phyloP scores from a whole-genome alignment of 1,140 invertebrate genomes.

The Pristionchus pacificus region DNA sequence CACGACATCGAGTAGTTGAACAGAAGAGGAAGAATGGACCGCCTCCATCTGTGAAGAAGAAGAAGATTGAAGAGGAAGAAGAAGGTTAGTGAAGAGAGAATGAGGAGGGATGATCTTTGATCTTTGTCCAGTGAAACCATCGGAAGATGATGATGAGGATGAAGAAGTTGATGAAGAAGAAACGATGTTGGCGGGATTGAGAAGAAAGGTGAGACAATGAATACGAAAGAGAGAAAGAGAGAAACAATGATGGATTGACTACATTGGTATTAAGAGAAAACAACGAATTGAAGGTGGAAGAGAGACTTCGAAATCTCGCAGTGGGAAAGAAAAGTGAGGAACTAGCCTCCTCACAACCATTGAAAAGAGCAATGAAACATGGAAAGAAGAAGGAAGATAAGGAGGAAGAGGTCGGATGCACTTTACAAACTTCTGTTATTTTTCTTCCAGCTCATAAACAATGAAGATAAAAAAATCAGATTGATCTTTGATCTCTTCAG shows the following conservation, averaged over 20 bases:
- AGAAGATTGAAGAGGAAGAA: not conserved
- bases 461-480: not conserved
- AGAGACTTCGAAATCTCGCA: not conserved
- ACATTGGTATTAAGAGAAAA: not conserved
- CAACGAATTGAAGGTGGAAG: no score
- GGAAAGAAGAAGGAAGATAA: not conserved
- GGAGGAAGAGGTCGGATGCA: not conserved
- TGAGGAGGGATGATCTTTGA: not conserved
- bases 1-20: not conserved
- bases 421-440: no score
- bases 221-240: not conserved
- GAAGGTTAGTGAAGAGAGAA: not conserved
- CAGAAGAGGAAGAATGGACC: not conserved
- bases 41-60: no score
- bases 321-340: not conserved
- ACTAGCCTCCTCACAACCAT: no score
- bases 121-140: not conserved
- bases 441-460: no score
- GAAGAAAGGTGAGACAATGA: conserved; percentile 22
- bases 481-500: not conserved
- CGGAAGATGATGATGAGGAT: conserved; percentile 23
- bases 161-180: conserved; percentile 7
- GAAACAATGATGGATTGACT: not conserved
- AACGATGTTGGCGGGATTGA: conserved; percentile 22
- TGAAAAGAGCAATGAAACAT: not conserved